A percentile compares a stretch with the other conserved stretches of the same genome.
phyloP scores from a whole-genome alignment of 2,113 vertebrate genomes.

The Gnathonemus echidnorhynchus region DNA sequence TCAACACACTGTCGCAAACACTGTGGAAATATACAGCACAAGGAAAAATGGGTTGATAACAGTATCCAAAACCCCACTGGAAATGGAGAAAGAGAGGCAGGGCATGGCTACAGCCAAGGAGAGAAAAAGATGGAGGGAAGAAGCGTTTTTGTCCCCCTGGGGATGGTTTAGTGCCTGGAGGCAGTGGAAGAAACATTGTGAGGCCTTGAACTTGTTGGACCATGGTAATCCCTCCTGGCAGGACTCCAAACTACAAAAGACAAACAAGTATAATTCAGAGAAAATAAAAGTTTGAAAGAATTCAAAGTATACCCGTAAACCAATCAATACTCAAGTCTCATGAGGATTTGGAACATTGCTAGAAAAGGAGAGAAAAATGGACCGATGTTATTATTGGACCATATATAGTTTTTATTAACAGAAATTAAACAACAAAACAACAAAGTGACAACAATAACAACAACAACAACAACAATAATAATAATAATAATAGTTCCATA shows the following conservation, averaged over 20 bases:
- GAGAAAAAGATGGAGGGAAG: neutral
- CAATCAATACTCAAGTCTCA: neutral
- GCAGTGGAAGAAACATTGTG: neutral
- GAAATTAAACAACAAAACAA: neutral
- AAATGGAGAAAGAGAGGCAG: neutral
- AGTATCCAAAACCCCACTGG: neutral
- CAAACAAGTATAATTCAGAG: neutral
- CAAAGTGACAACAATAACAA: neutral
- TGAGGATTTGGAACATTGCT: neutral
- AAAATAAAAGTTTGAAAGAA: neutral
- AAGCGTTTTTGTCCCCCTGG: neutral
- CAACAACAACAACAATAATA: neutral
- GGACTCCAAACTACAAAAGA: neutral
- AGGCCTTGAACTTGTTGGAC: neutral
- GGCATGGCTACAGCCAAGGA: neutral
- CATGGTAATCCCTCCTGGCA: neutral
- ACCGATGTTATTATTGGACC: neutral
- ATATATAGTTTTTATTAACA: neutral
- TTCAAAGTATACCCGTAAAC: neutral
- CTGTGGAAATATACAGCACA: neutral
- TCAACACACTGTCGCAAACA: neutral
- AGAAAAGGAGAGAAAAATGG: neutral
- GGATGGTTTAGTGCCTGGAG: neutral
- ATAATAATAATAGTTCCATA: neutral
- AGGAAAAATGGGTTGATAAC: neutral